phyloP scores from a whole-genome alignment of 2,797 vertebrate species.

The Babyrousa celebensis region DNA sequence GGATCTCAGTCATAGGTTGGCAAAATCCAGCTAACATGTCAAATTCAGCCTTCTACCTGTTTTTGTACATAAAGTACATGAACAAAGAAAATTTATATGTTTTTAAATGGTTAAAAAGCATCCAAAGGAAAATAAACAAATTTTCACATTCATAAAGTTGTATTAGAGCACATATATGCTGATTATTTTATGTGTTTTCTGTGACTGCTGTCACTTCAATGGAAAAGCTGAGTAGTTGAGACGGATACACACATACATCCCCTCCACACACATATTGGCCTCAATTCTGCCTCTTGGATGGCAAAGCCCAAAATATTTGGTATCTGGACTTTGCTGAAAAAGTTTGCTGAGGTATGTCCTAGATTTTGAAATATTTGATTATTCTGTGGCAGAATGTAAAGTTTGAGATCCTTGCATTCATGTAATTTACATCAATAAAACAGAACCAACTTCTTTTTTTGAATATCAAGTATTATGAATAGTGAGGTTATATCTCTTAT shows the following conservation, averaged over 20 bases:
- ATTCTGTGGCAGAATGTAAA: background rate
- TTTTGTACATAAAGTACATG: background rate
- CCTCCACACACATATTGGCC: too few species aligned
- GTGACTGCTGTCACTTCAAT: background rate
- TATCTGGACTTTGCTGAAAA: background rate
- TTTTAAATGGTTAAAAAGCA: background rate
- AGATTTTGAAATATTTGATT: slow-evolving; percentile 40
- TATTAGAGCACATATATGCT: background rate
- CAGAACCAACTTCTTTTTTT: background rate
- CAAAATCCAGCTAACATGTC: background rate
- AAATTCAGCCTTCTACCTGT: background rate
- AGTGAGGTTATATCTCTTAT: background rate
- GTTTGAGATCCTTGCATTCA: background rate
- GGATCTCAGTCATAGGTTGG: background rate
- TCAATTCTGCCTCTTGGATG: background rate
- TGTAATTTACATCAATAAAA: slow-evolving; percentile 59
- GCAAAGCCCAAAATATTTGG: background rate
- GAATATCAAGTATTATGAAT: slow-evolving; percentile 22
- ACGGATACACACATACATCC: background rate
- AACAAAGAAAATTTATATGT: background rate
- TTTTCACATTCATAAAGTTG: background rate
- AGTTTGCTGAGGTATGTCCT: background rate
- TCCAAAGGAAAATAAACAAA: background rate
- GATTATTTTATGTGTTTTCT: background rate
- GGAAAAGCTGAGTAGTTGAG: background rate